Evolutionary conservation across 1,140 invertebrate genomes (phyloP).

Genomic region (Maniola jurtina): DNA sequence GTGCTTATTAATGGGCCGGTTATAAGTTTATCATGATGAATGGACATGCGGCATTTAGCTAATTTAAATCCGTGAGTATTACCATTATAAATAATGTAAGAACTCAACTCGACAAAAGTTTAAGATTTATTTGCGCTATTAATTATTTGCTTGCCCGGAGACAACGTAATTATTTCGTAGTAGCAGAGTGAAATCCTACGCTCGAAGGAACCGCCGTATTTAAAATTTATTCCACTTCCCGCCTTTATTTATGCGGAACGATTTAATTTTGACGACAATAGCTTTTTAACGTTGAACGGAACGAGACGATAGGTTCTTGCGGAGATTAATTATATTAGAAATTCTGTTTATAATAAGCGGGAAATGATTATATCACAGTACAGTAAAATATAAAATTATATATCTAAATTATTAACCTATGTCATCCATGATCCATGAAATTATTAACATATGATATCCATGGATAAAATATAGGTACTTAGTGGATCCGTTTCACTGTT

Average conservation of each 20-base stretch:
- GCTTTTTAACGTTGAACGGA: constrained; percentile 34
- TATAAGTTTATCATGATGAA: too few relatives aligned
- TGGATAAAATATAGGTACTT: too few relatives aligned
- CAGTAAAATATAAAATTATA: not conserved
- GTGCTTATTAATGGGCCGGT: too few relatives aligned
- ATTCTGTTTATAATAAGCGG: constrained; percentile 10
- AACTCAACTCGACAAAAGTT: constrained; percentile 60
- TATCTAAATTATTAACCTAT: too few relatives aligned
- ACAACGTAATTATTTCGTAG: constrained; percentile 65
- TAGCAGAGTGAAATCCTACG: constrained; percentile 59
- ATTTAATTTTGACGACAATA: constrained; percentile 45
- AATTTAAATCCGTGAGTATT: constrained; percentile 37
- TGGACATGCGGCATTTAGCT: too few relatives aligned
- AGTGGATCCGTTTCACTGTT: too few relatives aligned
- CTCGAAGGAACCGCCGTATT: constrained; percentile 43
- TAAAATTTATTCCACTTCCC: constrained; percentile 46
- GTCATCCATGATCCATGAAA: too few relatives aligned
- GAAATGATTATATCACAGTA: not conserved
- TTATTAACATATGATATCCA: too few relatives aligned
- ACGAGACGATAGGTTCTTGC: constrained; percentile 20
- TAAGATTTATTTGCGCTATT: constrained; percentile 64
- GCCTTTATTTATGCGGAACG: constrained; percentile 44
- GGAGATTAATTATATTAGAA: constrained; percentile 33
- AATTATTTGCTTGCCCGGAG: constrained; percentile 61
- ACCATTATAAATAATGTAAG: constrained; percentile 57